Percentiles rank a stretch among this genome's conserved stretches.
Evolutionary conservation across 23 tunicate species (phyloP).

Genomic region (Styela plicata): DNA sequence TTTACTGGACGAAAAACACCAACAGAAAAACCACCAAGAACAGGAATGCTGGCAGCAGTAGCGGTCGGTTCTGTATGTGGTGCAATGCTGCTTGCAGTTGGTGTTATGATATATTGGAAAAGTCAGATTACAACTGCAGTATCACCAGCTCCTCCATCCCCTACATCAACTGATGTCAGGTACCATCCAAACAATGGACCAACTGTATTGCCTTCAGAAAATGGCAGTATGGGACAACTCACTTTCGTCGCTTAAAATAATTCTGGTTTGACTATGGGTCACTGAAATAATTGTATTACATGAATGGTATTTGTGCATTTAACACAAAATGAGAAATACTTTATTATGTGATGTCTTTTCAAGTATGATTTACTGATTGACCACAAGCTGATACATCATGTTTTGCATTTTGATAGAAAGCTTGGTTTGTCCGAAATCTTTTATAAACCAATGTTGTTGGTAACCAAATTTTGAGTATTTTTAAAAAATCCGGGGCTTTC

Average conservation of each 20-base stretch:
- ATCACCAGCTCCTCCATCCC: conserved; percentile 50
- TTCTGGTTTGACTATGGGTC: too few relatives aligned
- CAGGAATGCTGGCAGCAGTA: conserved; percentile 55
- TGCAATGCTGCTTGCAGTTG: conserved; percentile 43
- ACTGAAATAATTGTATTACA: too few relatives aligned
- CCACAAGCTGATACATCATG: too few relatives aligned
- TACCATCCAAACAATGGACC: conserved; percentile 38
- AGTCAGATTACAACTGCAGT: conserved; percentile 47
- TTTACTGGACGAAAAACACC: background rate
- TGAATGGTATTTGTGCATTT: too few relatives aligned
- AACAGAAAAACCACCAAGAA: conserved; percentile 1
- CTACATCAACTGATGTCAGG: conserved; percentile 48
- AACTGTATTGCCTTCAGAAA: conserved; percentile 44
- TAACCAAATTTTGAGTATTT: too few relatives aligned
- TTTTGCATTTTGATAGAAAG: too few relatives aligned
- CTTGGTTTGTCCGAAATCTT: too few relatives aligned
- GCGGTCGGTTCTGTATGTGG: conserved; percentile 66
- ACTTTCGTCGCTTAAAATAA: background rate
- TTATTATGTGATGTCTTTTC: too few relatives aligned
- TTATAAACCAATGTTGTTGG: too few relatives aligned
- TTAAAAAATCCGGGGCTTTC: too few relatives aligned
- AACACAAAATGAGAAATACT: too few relatives aligned
- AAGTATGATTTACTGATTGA: too few relatives aligned
- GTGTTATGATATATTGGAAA: conserved; percentile 59
- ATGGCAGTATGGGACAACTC: conserved; percentile 73